phyloP scores from a whole-genome alignment of 2,113 vertebrate genomes.

The Ascaphus truei region DNA sequence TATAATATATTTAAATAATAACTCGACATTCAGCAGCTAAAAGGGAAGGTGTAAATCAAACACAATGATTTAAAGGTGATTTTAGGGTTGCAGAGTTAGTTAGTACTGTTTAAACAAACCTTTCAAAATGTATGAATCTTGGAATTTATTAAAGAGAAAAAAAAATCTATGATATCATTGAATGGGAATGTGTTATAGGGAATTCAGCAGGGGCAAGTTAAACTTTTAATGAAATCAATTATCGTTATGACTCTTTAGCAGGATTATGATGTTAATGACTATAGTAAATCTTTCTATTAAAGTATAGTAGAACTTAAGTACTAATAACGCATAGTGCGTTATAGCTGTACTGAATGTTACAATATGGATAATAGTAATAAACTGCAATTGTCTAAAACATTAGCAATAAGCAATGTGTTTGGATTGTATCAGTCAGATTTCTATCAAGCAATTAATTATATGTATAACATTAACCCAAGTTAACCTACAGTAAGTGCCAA shows the following conservation, averaged over 20 bases:
- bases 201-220: slow-evolving; percentile 23
- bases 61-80: neutral
- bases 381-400: slow-evolving; percentile 1
- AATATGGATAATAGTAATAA: slow-evolving; percentile 10
- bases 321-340: slow-evolving; percentile 22
- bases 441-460: too few species aligned
- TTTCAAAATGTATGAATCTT: slow-evolving; percentile 27
- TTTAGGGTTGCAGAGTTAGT: slow-evolving; percentile 3
- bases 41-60: slow-evolving; percentile 1
- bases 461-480: too few species aligned
- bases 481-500: too few species aligned
- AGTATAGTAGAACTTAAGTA: slow-evolving; percentile 5
- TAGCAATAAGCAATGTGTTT: neutral
- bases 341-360: neutral
- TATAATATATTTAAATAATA: slow-evolving; percentile 4
- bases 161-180: slow-evolving; percentile 1
- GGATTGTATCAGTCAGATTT: too few species aligned
- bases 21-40: neutral
- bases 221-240: slow-evolving; percentile 30
- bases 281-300: slow-evolving; percentile 29
- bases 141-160: slow-evolving; percentile 21
- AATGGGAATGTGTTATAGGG: neutral
- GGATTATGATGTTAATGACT: slow-evolving; percentile 13
- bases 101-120: slow-evolving; percentile 20
- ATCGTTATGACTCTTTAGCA: slow-evolving; percentile 18